These are phyloP conservation scores for Scolopax bukidnonensis DNA, from an alignment of 2,797 vertebrate species.

Conservation along the genomic window DNA sequence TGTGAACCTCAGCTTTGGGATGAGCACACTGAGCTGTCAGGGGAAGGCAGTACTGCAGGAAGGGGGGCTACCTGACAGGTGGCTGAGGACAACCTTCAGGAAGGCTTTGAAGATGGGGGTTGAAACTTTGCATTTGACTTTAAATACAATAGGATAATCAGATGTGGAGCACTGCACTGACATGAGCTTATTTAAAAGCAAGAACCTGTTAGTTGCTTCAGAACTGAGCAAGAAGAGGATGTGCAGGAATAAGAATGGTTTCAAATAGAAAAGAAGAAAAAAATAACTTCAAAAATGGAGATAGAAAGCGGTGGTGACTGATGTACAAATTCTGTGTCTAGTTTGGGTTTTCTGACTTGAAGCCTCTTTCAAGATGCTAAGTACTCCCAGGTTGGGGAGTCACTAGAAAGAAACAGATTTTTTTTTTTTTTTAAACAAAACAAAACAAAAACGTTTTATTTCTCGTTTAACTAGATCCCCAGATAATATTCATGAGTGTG, in stretches of 20 bases:
- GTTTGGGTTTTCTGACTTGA: not conserved
- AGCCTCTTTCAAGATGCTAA: not conserved
- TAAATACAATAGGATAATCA: not conserved
- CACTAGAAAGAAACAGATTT: not conserved
- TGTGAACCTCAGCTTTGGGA: accelerated
- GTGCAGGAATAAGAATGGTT: not conserved
- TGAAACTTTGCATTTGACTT: not conserved
- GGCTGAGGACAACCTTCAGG: not conserved
- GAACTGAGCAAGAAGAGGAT: not conserved
- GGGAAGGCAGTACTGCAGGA: not conserved
- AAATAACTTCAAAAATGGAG: not conserved
- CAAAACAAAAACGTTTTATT: not conserved
- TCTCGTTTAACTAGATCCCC: not conserved
- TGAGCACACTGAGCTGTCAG: not conserved
- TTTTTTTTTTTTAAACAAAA: no score
- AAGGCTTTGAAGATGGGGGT: not conserved
- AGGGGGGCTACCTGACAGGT: not conserved
- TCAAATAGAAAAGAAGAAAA: not conserved
- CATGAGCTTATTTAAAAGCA: not conserved
- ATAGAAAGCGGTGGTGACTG: not conserved
- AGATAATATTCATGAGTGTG: not conserved
- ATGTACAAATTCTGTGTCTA: not conserved
- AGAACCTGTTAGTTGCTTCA: not conserved
- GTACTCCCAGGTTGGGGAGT: not conserved
- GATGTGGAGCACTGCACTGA: not conserved